phyloP scores from a whole-genome alignment of 2,797 vertebrate genomes.

The Sebastes hubbsi region DNA sequence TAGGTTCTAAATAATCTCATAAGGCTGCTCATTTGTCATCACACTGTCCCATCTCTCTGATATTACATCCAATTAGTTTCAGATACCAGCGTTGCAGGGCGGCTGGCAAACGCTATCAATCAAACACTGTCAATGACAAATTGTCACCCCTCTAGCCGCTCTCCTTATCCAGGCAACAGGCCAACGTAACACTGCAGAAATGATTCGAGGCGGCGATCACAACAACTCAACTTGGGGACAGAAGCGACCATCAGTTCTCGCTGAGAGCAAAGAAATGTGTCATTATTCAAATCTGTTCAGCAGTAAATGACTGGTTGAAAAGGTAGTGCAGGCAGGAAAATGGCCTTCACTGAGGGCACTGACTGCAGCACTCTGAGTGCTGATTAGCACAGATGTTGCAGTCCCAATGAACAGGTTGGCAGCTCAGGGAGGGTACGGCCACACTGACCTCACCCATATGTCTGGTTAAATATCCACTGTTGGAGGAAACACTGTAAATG shows the following conservation, averaged over 20 bases:
- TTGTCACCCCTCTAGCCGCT: slow-evolving; percentile 59
- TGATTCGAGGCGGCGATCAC: slow-evolving; percentile 41
- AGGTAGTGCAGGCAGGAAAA: background rate
- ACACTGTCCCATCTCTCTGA: slow-evolving; percentile 38
- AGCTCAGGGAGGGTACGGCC: slow-evolving; percentile 32
- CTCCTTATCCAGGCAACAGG: slow-evolving; percentile 58
- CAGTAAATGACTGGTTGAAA: background rate
- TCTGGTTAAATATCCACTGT: slow-evolving; percentile 17
- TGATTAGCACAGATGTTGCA: slow-evolving; percentile 49
- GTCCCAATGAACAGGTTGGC: slow-evolving; percentile 54
- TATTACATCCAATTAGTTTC: slow-evolving; percentile 74
- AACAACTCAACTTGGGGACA: slow-evolving; percentile 26
- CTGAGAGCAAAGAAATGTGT: background rate
- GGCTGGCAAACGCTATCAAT: slow-evolving; percentile 78
- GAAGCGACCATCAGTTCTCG: background rate
- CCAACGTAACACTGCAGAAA: slow-evolving; percentile 45
- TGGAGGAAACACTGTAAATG: background rate
- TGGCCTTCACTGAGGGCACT: background rate
- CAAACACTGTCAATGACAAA: slow-evolving; percentile 78
- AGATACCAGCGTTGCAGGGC: slow-evolving; percentile 54
- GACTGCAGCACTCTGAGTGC: slow-evolving; percentile 29
- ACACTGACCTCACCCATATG: slow-evolving; percentile 54
- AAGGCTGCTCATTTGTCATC: slow-evolving; percentile 62
- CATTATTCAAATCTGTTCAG: slow-evolving; percentile 1
- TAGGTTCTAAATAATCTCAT: slow-evolving; percentile 53